Base-by-base conservation (phyloP, 2,888 invertebrate species). In the Thecophora atra region DNA sequence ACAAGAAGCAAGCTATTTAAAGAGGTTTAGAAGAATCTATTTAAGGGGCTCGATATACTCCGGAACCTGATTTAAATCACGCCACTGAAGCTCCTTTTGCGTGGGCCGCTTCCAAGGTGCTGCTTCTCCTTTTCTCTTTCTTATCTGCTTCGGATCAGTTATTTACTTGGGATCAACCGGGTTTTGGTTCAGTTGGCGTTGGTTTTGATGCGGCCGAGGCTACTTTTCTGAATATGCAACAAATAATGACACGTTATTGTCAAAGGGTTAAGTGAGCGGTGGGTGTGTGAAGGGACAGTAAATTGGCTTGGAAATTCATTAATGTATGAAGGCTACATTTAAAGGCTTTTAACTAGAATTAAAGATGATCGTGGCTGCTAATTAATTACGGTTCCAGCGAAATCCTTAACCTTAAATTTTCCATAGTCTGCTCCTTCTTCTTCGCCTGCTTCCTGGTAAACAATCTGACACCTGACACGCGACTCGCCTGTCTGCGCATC, bases 241-340 rank as follows among this genome's bases (percentile, higher is more conserved):
- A 63, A 63, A 30, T 63, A 63, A 63, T 63, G 37, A 63, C 42
- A 28, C 62, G 37, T 30, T 63, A 42, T 63, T 30, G 30, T 6
- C 62, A 37, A 37, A 1, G 37, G 37, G 42, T 30, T n/a, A 30
- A 13, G 42, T 63, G 19, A 19, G 42, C 37, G 62, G 15, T 37
- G 19, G 42, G 15, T 11, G n/a, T 21, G 42, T 6, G 15, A 17
- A 3, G 62, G 13, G n/a, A 62, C 28, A 26, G n/a, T n/a, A n/a
- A n/a, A n/a, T n/a, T n/a, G 21, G 19, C 15, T 30, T 3, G 7
- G n/a, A 63, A 37, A 42, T 42, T 37, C 30, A 62, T 62, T 30
- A 30, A 42, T 62, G 37, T 37, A 63, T 63, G 30, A n/a, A n/a
- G 11, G 62, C 21, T 42, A 19, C 37, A 42, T 21, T 63, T 63